Percentiles rank a stretch among this genome's conserved stretches.
Conservation (phyloP, 1,140 invertebrate genomes). For the Apis florea region DNA sequence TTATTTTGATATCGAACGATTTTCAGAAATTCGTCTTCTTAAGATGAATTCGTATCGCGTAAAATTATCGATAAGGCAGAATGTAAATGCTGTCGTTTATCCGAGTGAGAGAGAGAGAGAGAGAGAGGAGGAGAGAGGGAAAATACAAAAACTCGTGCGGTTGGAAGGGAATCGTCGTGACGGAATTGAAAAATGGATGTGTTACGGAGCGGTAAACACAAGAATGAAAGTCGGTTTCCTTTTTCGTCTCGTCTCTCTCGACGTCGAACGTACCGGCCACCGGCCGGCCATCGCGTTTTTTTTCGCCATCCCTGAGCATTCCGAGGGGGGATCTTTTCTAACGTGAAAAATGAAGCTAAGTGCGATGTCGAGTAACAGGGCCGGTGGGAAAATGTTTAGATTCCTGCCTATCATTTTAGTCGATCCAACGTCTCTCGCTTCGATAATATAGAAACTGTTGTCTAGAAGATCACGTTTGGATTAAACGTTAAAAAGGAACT, state of each 20-base stretch:
- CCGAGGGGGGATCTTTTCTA: slow-evolving; percentile 19
- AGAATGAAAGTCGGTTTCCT: slow-evolving; percentile 33
- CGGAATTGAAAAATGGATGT: slow-evolving; percentile 49
- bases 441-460: not conserved
- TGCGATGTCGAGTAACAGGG: slow-evolving; percentile 44
- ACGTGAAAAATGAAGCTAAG: slow-evolving; percentile 53
- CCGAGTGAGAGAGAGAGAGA: too few relatives aligned
- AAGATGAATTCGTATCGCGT: not conserved
- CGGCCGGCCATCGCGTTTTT: slow-evolving; percentile 18
- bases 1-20: too few relatives aligned
- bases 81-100: not conserved
- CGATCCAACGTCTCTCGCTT: slow-evolving; percentile 1
- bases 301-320: slow-evolving; percentile 2
- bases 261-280: slow-evolving; percentile 38
- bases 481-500: too few relatives aligned
- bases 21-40: too few relatives aligned
- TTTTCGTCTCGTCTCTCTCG: slow-evolving; percentile 34
- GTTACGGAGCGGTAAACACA: slow-evolving; percentile 43
- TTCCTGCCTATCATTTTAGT: slow-evolving; percentile 31
- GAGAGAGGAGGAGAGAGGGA: not conserved
- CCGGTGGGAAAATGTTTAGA: slow-evolving; percentile 37
- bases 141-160: not conserved
- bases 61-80: too few relatives aligned
- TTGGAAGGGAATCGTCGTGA: not conserved
- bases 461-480: not conserved